Evolutionary conservation across 30 jellyfish, hydroid and myxozoan genomes (phyloP), one percentile per base, ranked within the genome.

Genomic region (Aurelia sp.): DNA sequence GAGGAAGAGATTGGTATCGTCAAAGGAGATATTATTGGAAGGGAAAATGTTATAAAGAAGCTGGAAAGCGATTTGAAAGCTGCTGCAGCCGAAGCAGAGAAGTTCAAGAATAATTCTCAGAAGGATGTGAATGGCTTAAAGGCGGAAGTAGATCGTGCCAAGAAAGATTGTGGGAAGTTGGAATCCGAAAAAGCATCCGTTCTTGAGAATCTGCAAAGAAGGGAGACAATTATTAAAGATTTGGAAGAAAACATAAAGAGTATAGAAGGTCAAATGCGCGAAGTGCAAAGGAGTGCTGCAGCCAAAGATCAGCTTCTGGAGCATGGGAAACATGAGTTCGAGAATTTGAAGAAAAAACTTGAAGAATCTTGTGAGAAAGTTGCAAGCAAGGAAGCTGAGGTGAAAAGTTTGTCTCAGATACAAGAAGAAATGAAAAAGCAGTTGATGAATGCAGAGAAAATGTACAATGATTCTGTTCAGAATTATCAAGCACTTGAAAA

Each of bases 81-180:
- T 5, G 30, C 19, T 37, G 40, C 31, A 13, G 62, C 81, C 17
- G 86, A 84, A 68, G 18, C 75, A 2, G 93, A 84, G 68, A 73
- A 84, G 69, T 62, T 73, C 65, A 84, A 73, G 82, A 72, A 73
- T 74, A 59, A 73, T 63, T 76, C 93, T 12, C 93, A 84, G 60
- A 84, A 73, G 60, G 93, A 84, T 59, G 87, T 66, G 4, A 84
- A 84, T 64, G 40, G 48, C 22, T 63, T 84, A 74, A 73, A 84
- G 60, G 93, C 81, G 31, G 93, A 84, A 44, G 84, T 63, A 15
- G 93, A 84, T 48, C 77, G 87, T 0, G 82, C 82, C 9, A 84
- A 77, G 78, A 73, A 53, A 31, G 86, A 73, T 17, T 52, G 59
- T 23, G 72, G 65, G 16, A 76, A 73, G 66, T 53, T 73, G 19